A percentile compares a stretch with the other conserved stretches of the same genome.
phyloP scores from a whole-genome alignment of 2,797 vertebrate genomes.

The Phrynocephalus forsythii region DNA sequence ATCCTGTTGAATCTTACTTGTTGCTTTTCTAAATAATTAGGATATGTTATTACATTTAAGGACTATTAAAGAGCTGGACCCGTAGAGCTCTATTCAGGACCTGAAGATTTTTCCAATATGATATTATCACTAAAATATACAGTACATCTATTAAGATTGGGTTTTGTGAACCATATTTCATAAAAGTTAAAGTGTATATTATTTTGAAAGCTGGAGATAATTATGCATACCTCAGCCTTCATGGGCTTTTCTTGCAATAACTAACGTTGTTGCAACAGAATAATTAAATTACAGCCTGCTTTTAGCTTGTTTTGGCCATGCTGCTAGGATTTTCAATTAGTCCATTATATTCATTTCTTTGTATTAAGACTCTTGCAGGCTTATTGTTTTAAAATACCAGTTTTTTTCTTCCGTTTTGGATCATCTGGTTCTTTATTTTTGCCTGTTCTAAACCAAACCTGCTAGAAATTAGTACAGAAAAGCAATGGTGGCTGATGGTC shows the following conservation, averaged over 20 bases:
- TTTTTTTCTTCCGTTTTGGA: slow-evolving; percentile 14
- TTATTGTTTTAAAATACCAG: slow-evolving; percentile 21
- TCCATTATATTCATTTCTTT: slow-evolving; percentile 41
- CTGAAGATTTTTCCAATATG: slow-evolving; percentile 53
- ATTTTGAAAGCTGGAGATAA: slow-evolving; percentile 63
- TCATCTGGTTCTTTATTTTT: background rate
- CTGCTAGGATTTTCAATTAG: slow-evolving; percentile 33
- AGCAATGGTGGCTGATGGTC: background rate
- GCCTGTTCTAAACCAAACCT: slow-evolving; percentile 24
- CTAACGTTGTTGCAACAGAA: slow-evolving; percentile 56
- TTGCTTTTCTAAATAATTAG: slow-evolving; percentile 45
- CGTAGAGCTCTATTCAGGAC: slow-evolving; percentile 50
- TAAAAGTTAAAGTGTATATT: slow-evolving; percentile 59
- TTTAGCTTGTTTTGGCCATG: slow-evolving; percentile 51
- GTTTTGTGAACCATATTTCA: slow-evolving; percentile 64
- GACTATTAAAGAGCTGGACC: slow-evolving; percentile 41
- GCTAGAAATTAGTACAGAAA: background rate
- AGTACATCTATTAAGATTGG: slow-evolving; percentile 55
- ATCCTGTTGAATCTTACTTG: background rate
- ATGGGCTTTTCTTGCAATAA: slow-evolving; percentile 63
- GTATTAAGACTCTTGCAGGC: slow-evolving; percentile 20
- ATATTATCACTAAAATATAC: slow-evolving; percentile 57
- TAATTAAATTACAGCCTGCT: slow-evolving; percentile 64
- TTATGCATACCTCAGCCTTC: slow-evolving; percentile 61
- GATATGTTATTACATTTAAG: slow-evolving; percentile 36